Evolutionary conservation across 2,797 vertebrate species (phyloP), one percentile per base, ranked within the genome.

Genomic region (Dicrostonyx torquatus): DNA sequence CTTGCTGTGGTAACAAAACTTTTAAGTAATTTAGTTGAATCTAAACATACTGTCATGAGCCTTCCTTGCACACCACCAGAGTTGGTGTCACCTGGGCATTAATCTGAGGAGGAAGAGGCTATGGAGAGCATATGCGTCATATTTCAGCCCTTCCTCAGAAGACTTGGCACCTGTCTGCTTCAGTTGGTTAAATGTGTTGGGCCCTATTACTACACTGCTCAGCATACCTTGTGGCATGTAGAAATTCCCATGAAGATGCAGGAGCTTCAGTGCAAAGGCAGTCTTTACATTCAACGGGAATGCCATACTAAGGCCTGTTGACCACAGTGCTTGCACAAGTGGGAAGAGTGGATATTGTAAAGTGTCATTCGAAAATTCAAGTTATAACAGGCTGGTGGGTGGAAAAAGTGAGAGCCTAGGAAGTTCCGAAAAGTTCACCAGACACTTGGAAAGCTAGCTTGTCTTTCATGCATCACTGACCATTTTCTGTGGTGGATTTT

Each of bases 361-460:
- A 22, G 18, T 77, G 75, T 22, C 43, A n/a, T n/a, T 50, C 18
- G 2, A 24, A 29, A 48, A 62, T 66, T 70, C n/a, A 50, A 68
- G 31, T 84, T 9, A 68, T 34, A 26, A 24, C 45, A 68, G 18
- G 50, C 77, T 29, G 6, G n/a, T 72, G 24, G 37, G 66, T 55
- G 29, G 48, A 72, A 55, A 77, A 79, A 58, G 34, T 22, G 45
- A 96, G 86, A 15, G 55, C 45, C 62, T 37, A 9, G 64, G 89
- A 85, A 48, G 87, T 92, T 78, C 64, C 37, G 48, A 40, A 80
- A 85, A 87, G 60, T 89, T 48, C 40, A 43, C 26, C 22, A 50
- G 64, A 76, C 24, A 70, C 60, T 92, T 72, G 34, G 76, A 90
- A 82, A 86, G 95, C 60, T 78, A 53, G 8, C 58, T 78, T 96